Evolutionary conservation across 2,888 invertebrate species (phyloP).

Genomic region (Dolichopus griseipennis): DNA sequence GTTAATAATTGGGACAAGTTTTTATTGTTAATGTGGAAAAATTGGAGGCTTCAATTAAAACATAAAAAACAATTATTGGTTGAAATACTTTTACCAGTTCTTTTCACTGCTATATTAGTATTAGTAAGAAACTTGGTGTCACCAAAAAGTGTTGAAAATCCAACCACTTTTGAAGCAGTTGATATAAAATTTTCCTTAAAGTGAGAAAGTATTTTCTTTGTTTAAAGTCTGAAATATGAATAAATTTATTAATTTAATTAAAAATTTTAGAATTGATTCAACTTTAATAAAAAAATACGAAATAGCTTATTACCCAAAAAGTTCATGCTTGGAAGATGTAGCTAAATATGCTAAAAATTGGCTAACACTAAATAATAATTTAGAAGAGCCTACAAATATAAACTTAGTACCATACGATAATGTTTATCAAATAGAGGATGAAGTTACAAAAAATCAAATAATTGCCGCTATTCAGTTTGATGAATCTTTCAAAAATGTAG

Average conservation of each 20-base stretch:
- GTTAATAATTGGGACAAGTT: slow-evolving; percentile 43
- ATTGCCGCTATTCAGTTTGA: slow-evolving; percentile 54
- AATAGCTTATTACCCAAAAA: slow-evolving; percentile 21
- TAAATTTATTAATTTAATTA: no score
- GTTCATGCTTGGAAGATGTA: slow-evolving; percentile 16
- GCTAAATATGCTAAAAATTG: slow-evolving; percentile 11
- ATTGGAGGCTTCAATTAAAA: slow-evolving; percentile 63
- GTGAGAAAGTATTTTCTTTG: slow-evolving; percentile 9
- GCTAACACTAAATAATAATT: slow-evolving; percentile 1
- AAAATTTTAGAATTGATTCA: background rate
- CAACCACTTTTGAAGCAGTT: slow-evolving; percentile 29
- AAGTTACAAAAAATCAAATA: slow-evolving; percentile 45
- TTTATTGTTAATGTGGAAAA: slow-evolving; percentile 66
- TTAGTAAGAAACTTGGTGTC: slow-evolving; percentile 55
- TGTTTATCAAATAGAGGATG: slow-evolving; percentile 44
- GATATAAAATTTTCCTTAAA: slow-evolving; percentile 40
- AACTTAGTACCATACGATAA: slow-evolving; percentile 35
- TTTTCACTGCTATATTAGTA: slow-evolving; percentile 56
- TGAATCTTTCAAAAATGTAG: slow-evolving; percentile 46
- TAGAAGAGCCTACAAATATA: background rate
- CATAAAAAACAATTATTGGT: slow-evolving; percentile 54
- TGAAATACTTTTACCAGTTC: slow-evolving; percentile 55
- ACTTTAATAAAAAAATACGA: slow-evolving; percentile 7
- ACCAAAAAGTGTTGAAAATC: slow-evolving; percentile 39
- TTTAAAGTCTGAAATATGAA: no score